phyloP scores from a whole-genome alignment of 2,797 vertebrate genomes.

The Monodelphis domestica region DNA sequence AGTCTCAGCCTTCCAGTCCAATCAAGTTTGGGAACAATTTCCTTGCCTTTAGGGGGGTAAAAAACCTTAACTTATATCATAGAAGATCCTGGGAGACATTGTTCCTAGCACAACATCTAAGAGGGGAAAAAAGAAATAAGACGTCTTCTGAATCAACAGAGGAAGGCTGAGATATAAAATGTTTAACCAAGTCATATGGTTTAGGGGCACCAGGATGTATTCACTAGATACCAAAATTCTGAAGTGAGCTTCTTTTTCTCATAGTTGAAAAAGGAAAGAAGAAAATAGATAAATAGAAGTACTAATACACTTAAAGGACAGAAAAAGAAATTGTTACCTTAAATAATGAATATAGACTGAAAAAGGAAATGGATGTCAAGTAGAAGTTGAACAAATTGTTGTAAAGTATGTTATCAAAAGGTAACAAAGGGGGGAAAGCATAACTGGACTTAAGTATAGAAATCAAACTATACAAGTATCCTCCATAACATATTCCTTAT shows the following conservation, averaged over 20 bases:
- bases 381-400: not conserved
- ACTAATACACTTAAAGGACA: not conserved
- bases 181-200: not conserved
- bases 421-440: not conserved
- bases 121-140: not conserved
- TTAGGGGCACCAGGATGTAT: not conserved
- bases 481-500: not conserved
- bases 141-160: not conserved
- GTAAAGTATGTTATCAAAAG: not conserved
- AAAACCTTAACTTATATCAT: not conserved
- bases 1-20: not conserved
- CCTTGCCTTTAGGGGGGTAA: not conserved
- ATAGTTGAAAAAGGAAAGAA: not conserved
- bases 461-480: not conserved
- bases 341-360: not conserved
- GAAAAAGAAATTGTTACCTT: not conserved
- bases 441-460: not conserved
- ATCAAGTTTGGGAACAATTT: not conserved
- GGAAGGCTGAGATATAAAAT: not conserved
- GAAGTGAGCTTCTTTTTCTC: not conserved
- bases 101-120: not conserved
- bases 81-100: not conserved
- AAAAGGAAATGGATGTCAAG: not conserved
- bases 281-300: not conserved
- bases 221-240: not conserved